These are phyloP conservation scores for Drosophila vallismaia DNA, from an alignment of 2,888 invertebrate genomes.

Conservation along the genomic window DNA sequence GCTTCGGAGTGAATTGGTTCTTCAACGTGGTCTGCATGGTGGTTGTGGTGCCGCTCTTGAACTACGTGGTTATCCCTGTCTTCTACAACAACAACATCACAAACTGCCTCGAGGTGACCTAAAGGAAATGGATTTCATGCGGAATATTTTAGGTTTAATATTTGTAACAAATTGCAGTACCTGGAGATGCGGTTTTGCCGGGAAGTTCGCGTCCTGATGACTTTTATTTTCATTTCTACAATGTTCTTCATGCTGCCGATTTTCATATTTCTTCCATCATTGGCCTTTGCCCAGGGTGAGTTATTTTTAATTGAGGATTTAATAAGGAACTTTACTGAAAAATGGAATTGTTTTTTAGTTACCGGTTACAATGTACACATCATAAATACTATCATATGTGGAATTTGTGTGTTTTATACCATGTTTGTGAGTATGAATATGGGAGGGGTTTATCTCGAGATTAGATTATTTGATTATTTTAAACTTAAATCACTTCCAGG, in stretches of 20 bases:
- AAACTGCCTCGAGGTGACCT: constrained; percentile 84
- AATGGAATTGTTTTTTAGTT: constrained; percentile 78
- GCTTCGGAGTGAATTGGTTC: constrained; percentile 84
- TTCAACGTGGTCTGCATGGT: constrained; percentile 83
- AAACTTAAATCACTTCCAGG: constrained; percentile 67
- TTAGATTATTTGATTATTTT: neutral
- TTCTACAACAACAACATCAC: constrained; percentile 85
- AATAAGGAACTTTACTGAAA: neutral
- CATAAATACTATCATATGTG: constrained; percentile 85
- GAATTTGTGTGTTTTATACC: constrained; percentile 86
- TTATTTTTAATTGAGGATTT: neutral
- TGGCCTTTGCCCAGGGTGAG: constrained; percentile 82
- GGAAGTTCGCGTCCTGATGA: constrained; percentile 74
- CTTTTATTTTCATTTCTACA: constrained; percentile 72
- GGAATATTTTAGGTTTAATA: neutral
- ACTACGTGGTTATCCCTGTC: constrained; percentile 84
- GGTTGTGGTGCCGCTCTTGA: constrained; percentile 76
- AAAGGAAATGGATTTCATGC: neutral
- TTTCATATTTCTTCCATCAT: constrained; percentile 80
- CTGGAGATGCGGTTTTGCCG: constrained; percentile 80
- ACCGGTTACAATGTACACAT: constrained; percentile 86
- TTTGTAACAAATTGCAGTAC: constrained; percentile 64
- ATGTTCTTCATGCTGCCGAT: constrained; percentile 80
- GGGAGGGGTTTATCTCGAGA: neutral
- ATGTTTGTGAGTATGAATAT: constrained; percentile 84